Evolutionary conservation across 1,140 invertebrate species (phyloP).

Genomic region (Acyrthosiphon pisum): DNA sequence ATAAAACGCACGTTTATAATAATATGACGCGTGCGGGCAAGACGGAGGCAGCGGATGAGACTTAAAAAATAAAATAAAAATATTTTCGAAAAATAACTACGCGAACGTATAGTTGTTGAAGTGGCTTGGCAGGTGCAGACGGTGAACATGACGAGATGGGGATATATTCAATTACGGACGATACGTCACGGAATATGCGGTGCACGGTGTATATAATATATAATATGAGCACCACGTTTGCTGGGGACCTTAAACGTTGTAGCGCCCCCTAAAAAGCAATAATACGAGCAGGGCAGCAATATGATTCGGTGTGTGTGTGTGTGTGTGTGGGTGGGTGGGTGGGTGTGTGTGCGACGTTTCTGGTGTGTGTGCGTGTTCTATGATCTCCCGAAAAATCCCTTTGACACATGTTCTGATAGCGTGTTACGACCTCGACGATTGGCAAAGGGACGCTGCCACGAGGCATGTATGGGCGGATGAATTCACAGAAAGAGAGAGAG

Average conservation of each 20-base stretch:
- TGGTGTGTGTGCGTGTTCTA: not conserved
- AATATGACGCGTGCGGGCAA: not conserved
- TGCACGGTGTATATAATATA: not conserved
- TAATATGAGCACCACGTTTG: not conserved
- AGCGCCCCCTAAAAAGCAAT: not conserved
- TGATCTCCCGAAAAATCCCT: conserved; percentile 7
- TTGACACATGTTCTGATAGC: conserved; percentile 31
- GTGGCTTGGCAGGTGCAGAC: not conserved
- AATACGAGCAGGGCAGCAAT: not conserved
- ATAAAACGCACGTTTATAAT: not conserved
- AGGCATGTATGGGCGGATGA: not conserved
- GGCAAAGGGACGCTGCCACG: not conserved
- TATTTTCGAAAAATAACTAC: not conserved
- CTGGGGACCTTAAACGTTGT: not conserved
- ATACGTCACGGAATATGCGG: not conserved
- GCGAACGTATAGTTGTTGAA: not conserved
- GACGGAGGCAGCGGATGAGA: not conserved
- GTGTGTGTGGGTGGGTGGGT: not conserved
- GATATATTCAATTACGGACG: not conserved
- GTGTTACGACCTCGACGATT: not conserved
- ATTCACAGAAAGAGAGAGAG: not conserved
- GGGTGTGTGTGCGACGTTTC: not conserved
- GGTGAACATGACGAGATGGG: no score
- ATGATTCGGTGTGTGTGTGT: not conserved
- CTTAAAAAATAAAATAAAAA: not conserved